phyloP scores from a whole-genome alignment of 2,888 invertebrate species.

The Netelia virgata region DNA sequence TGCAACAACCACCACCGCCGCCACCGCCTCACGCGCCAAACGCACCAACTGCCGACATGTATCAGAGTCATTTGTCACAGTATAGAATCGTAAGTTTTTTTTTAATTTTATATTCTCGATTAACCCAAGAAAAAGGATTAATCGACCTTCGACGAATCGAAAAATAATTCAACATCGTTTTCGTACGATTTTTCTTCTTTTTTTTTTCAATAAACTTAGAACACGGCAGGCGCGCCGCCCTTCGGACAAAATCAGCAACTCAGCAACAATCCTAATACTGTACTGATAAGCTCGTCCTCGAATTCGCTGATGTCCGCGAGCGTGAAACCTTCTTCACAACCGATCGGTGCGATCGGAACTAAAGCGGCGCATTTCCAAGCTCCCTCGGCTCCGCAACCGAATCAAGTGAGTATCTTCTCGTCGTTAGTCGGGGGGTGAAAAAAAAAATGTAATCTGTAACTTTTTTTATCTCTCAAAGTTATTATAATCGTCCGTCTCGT shows the following conservation, averaged over 20 bases:
- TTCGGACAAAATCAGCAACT: conserved; percentile 93
- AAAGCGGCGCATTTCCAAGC: conserved; percentile 87
- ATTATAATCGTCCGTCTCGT: conserved; percentile 4
- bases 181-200: too few relatives aligned
- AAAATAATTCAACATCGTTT: too few relatives aligned
- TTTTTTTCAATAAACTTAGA: conserved; percentile 71
- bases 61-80: conserved; percentile 88
- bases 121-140: not conserved
- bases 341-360: conserved; percentile 93
- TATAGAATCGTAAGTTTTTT: conserved; percentile 86
- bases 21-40: conserved; percentile 87
- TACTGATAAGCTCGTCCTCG: conserved; percentile 94
- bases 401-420: conserved; percentile 77
- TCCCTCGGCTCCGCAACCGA: conserved; percentile 87
- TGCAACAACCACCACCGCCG: conserved; percentile 86
- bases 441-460: not conserved
- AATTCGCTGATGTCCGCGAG: conserved; percentile 96
- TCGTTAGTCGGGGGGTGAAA: not conserved
- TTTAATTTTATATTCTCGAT: not conserved
- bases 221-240: conserved; percentile 87
- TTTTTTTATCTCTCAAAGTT: conserved; percentile 4
- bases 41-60: conserved; percentile 89
- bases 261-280: conserved; percentile 93
- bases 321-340: conserved; percentile 93
- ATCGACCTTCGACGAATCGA: not conserved